Evolutionary conservation across 2,797 vertebrate genomes (phyloP).

Genomic region (Acrocephalus scirpaceus): DNA sequence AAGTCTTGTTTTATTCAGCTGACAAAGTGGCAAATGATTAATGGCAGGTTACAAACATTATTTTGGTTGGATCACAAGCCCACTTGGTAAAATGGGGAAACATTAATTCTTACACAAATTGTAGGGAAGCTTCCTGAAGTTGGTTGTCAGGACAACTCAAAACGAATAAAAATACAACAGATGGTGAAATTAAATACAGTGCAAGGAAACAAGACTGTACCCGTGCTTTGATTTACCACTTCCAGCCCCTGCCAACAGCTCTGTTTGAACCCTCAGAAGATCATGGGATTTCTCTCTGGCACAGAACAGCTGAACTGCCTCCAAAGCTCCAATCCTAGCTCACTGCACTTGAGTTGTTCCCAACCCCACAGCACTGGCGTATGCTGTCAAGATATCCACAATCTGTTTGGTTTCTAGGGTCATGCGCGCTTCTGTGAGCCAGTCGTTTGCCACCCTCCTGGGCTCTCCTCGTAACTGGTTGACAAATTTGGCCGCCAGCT

Average conservation of each 20-base stretch:
- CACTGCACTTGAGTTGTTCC: slow-evolving; percentile 90
- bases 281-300: not conserved
- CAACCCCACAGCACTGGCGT: slow-evolving; percentile 91
- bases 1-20: slow-evolving; percentile 77
- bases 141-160: slow-evolving; percentile 64
- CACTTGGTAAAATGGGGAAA: slow-evolving; percentile 75
- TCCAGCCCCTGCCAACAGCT: slow-evolving; percentile 36
- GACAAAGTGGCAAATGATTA: slow-evolving; percentile 70
- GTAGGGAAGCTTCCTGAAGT: slow-evolving; percentile 64
- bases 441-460: slow-evolving; percentile 90
- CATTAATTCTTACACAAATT: slow-evolving; percentile 61
- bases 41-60: slow-evolving; percentile 73
- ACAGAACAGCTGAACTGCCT: not conserved
- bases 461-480: slow-evolving; percentile 94
- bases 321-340: not conserved
- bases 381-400: slow-evolving; percentile 88
- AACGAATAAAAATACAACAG: slow-evolving; percentile 50
- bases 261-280: slow-evolving; percentile 13
- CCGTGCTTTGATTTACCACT: not conserved
- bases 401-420: slow-evolving; percentile 94
- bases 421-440: slow-evolving; percentile 90
- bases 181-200: slow-evolving; percentile 57
- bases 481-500: slow-evolving; percentile 94
- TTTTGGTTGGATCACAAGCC: slow-evolving; percentile 73
- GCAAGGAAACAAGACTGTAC: slow-evolving; percentile 28